These are phyloP conservation scores for Zaprionus camerounensis DNA, from an alignment of 1,140 invertebrate genomes.

Conservation along the genomic window DNA sequence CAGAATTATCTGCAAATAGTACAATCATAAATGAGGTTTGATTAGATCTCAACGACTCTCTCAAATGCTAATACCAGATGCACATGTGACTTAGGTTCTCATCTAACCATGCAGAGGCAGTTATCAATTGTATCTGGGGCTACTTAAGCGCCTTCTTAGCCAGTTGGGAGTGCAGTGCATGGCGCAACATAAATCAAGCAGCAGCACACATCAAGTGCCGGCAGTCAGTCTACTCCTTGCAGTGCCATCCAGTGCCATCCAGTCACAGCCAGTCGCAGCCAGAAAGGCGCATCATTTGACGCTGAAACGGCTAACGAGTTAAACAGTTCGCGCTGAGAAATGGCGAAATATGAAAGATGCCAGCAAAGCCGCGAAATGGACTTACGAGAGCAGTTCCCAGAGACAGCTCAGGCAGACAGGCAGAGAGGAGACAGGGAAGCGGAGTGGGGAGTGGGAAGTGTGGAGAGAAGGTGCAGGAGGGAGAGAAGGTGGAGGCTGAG, in stretches of 20 bases:
- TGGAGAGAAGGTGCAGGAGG: neutral
- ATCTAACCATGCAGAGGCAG: neutral
- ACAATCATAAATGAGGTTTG: too few species aligned
- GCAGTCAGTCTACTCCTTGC: neutral
- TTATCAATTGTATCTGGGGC: neutral
- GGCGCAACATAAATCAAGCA: neutral
- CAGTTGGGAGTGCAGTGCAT: neutral
- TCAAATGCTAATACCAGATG: too few species aligned
- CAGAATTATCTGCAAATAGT: too few species aligned
- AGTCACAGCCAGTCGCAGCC: neutral
- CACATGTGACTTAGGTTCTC: too few species aligned
- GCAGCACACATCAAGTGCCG: conserved; percentile 1
- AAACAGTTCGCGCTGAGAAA: conserved; percentile 48
- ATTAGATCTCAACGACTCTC: too few species aligned
- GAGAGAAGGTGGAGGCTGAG: neutral
- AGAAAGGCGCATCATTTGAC: conserved; percentile 9
- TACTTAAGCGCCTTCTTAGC: neutral
- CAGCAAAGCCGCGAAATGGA: conserved; percentile 55
- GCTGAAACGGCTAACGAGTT: conserved; percentile 21
- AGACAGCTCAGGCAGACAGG: conserved; percentile 3
- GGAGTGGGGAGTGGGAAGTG: neutral
- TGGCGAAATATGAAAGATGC: conserved; percentile 60
- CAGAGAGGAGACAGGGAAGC: neutral
- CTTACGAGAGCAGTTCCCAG: conserved; percentile 12
- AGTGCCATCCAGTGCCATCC: neutral